Evolutionary conservation across 2,888 invertebrate species (phyloP).

Genomic region (Amiota mariae): DNA sequence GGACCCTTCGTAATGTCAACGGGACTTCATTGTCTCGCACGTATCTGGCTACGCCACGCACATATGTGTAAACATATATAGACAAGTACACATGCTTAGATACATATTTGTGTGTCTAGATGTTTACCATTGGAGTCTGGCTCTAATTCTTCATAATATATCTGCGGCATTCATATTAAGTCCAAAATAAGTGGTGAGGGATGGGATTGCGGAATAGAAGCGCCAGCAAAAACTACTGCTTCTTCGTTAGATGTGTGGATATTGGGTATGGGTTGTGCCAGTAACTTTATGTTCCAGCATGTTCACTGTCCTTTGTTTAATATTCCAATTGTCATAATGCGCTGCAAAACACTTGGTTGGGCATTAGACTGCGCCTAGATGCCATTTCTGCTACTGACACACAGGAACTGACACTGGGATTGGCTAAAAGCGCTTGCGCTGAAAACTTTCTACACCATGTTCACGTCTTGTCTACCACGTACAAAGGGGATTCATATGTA

Average conservation of each 20-base stretch:
- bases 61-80: neutral
- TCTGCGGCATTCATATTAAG: neutral
- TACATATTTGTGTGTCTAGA: too few relatives aligned
- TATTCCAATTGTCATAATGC: conserved; percentile 54
- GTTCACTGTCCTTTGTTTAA: conserved; percentile 29
- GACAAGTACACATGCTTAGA: too few relatives aligned
- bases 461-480: too few relatives aligned
- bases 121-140: neutral
- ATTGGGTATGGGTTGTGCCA: too few relatives aligned
- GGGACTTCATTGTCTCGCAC: conserved; percentile 58
- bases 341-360: conserved; percentile 41
- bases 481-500: too few relatives aligned
- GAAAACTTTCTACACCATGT: conserved; percentile 2
- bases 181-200: too few relatives aligned
- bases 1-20: conserved; percentile 44
- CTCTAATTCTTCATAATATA: conserved; percentile 11
- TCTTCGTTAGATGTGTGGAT: too few relatives aligned
- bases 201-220: too few relatives aligned
- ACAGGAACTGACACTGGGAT: neutral
- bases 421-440: too few relatives aligned
- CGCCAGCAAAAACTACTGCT: too few relatives aligned
- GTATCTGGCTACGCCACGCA: conserved; percentile 23
- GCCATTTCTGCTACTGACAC: neutral
- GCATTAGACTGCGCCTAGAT: conserved; percentile 4
- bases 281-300: too few relatives aligned